Base-by-base conservation (phyloP, 2,797 vertebrate species). In the Lates japonicus region DNA sequence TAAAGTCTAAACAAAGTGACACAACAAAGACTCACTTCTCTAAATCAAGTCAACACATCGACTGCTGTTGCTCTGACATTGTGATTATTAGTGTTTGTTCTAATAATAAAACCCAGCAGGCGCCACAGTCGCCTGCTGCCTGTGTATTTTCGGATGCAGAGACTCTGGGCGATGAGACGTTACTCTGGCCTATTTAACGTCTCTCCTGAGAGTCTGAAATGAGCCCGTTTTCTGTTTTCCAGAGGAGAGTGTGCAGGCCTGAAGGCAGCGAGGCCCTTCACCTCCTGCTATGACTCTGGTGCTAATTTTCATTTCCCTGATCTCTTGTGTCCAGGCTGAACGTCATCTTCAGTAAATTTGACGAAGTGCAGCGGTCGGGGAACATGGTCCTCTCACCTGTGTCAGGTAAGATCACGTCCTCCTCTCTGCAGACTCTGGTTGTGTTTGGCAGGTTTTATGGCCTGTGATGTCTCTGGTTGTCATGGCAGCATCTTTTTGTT, bases 321-420 rank as follows among this genome's bases (percentile, higher is more conserved):
- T 29, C 11, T 46, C 33, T 29, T 4, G 25, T 54, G 13, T 63
- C 2, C 92, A 99, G 98, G 83, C 94, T 99, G 91, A 99, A 98
- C 94, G 97, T 98, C 87, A 99, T 99, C 94, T 99, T 99, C 94
- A 97, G 96, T 61, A 97, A 96, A 91, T 99, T 99, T 0, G 98
- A 99, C 59, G 98, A 98, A 82, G 98, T 99, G 31, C 98, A 99
- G 87, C 95, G 97, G 93, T 97, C 97, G 31, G 98, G 98, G 85
- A 96, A 96, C 92, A 99, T 99, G 98, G 96, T 98, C 59, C 96
- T 96, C 71, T 96, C 94, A 0, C 88, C 97, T 41, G 85, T 96
- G 71, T 92, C 95, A 86, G 98, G 98, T 99, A 88, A 96, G 97
- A 95, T 39, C 52, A 13, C n/a, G 2, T 19, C n/a, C 49, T 20